Evolutionary conservation across 1,140 invertebrate genomes (phyloP), one percentile per base, ranked within the genome.

Genomic region (Venturia canescens): DNA sequence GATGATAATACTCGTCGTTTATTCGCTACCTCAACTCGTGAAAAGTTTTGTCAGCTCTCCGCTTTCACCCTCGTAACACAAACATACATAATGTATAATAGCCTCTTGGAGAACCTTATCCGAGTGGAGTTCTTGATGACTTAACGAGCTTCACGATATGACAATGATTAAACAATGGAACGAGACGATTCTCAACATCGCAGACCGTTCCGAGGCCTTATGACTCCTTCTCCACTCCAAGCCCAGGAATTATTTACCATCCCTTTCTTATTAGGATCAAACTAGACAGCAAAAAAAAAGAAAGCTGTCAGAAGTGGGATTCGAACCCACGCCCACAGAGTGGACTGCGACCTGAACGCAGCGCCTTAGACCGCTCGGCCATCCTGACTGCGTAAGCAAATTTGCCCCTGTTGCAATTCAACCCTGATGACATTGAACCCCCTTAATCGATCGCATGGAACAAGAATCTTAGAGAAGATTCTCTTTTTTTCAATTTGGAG

Each of bases 301-400:
- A 63, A 63, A 23, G 11, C n/a, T 63, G 60, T 63, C 60, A 63
- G 60, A 63, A 63, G 60, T 63, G 60, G 60, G 60, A 63, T 63
- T 63, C 21, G 60, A 63, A 63, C 60, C 60, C 60, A 63, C 60
- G 60, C 60, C 60, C 60, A 63, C 60, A 63, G 60, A 63, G 60
- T 63, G 60, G 60, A 63, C 60, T 63, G 60, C 60, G 60, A 63
- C 60, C 60, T 63, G 60, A 63, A 63, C 60, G 60, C 60, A 63
- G 60, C 60, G 60, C 60, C 60, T 63, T 63, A 26, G 60, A 63
- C 60, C 60, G 60, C 60, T 63, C 60, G 60, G 60, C 60, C 60
- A 63, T 63, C 60, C 60, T 63, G 60, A 63, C 60, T n/a, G n/a
- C 11, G 23, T 23, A 3, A 63, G 7, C 11, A 63, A 26, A 3